Base-by-base conservation (phyloP, 2,888 invertebrate species). In the Cerastis rubricosa region DNA sequence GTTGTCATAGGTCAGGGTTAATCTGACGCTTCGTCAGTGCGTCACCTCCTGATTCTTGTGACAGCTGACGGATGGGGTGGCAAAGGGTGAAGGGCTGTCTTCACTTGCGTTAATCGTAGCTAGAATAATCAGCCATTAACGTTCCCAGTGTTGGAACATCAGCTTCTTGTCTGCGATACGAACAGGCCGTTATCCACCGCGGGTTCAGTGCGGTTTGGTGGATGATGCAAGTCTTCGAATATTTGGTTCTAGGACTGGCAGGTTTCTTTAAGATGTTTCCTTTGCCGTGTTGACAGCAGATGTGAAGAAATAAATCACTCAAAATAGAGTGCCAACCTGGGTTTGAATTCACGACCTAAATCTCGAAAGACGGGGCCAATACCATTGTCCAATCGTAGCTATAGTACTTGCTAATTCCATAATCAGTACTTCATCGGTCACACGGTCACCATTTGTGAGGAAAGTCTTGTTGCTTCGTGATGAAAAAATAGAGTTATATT, bases 1-100 rank as follows among this genome's bases (percentile, higher is more conserved):
- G 92, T 94, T 94, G 91, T 89, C 93, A 91, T 92, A 92, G 94
- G 94, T 93, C 94, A 93, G 76, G 92, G 91, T 81, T 89, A 83
- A 78, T 59, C 72, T 66, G 71, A 80, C 76, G 67, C 54, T 77
- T 54, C 54, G 35, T 83, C 68, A 68, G 59, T 51, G 70, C 81
- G 74, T 87, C 82, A 79, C 40, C 86, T 65, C 68, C 68, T 76
- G 65, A 64, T 82, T 77, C 47, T 57, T 43, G 57, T 73, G 81
- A 78, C 78, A 87, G 51, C 19, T 78, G 85, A 83, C 45, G 22
- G 47, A 76, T 76, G 22, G 61, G 35, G 57, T 17, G 40, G 25
- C 19, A 19, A 66, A 35, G 54, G 43, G 54, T 73, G n/a, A 64
- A 63, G 45, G 9, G 19, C 19, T 19, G 7, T n/a, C 14, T 57